Conservation (phyloP, 2,888 invertebrate species). For the Pterobdella sp. region DNA sequence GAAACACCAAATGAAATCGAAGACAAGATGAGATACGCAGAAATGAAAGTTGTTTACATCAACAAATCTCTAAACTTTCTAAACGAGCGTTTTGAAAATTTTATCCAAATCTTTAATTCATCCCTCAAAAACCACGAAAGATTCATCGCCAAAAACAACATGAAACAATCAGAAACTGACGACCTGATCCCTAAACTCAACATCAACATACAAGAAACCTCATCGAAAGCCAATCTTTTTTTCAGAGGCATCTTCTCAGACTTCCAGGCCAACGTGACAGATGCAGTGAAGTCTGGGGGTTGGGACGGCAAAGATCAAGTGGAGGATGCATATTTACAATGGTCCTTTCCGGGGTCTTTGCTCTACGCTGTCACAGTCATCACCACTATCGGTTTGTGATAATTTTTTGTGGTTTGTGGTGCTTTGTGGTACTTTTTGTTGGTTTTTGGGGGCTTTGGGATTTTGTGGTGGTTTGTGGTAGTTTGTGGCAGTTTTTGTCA, state of each 20-base stretch:
- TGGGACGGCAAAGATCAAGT: slow-evolving; percentile 57
- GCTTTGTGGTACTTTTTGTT: too few relatives aligned
- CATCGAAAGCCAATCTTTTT: not conserved
- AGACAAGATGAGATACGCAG: slow-evolving; percentile 31
- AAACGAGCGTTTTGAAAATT: slow-evolving; percentile 62
- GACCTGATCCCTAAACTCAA: not conserved
- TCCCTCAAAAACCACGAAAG: slow-evolving; percentile 3
- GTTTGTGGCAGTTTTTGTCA: too few relatives aligned
- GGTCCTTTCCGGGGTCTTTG: slow-evolving; percentile 76
- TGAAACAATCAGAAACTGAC: not conserved
- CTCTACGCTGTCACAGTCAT: slow-evolving; percentile 76
- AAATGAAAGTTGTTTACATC: slow-evolving; percentile 14
- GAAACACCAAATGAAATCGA: slow-evolving; percentile 41
- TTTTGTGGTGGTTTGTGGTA: too few relatives aligned
- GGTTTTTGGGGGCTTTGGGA: too few relatives aligned
- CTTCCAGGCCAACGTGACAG: slow-evolving; percentile 65
- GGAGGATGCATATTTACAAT: slow-evolving; percentile 59
- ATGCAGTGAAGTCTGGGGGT: slow-evolving; percentile 56
- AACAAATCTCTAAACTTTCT: slow-evolving; percentile 33
- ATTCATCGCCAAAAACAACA: not conserved
- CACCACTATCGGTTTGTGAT: slow-evolving; percentile 69
- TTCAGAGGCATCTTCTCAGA: slow-evolving; percentile 52
- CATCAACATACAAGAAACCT: not conserved
- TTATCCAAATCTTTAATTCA: not conserved
- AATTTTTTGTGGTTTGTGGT: too few relatives aligned